phyloP scores from a whole-genome alignment of 2,888 invertebrate species.

The Phragmatobia fuliginosa region DNA sequence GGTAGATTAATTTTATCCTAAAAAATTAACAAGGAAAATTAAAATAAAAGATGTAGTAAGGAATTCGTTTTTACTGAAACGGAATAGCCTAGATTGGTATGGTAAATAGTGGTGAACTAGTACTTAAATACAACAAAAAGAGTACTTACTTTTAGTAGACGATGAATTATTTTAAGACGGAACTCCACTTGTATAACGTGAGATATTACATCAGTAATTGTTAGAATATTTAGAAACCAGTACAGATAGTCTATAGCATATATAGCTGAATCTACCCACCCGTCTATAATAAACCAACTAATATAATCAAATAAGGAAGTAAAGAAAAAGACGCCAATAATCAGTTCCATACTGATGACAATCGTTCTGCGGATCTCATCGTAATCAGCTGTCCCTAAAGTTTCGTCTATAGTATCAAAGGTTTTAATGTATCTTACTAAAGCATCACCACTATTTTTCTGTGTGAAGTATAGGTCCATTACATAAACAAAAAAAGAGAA shows the following conservation, averaged over 20 bases:
- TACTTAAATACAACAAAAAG: too few relatives aligned
- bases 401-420: slow-evolving; percentile 45
- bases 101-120: too few relatives aligned
- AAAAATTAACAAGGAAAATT: too few relatives aligned
- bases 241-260: slow-evolving; percentile 44
- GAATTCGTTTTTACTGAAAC: too few relatives aligned
- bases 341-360: slow-evolving; percentile 12
- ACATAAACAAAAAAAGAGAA: slow-evolving; percentile 41
- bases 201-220: slow-evolving; percentile 33
- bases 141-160: too few relatives aligned
- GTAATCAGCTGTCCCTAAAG: slow-evolving; percentile 39
- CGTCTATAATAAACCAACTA: slow-evolving; percentile 24
- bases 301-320: slow-evolving; percentile 31
- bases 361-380: slow-evolving; percentile 36
- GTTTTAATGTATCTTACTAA: slow-evolving; percentile 39
- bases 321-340: slow-evolving; percentile 7
- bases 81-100: too few relatives aligned
- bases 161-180: too few relatives aligned
- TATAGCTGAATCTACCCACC: slow-evolving; percentile 27
- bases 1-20: too few relatives aligned
- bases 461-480: slow-evolving; percentile 41
- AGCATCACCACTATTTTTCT: slow-evolving; percentile 32
- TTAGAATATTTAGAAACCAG: slow-evolving; percentile 20
- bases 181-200: too few relatives aligned
- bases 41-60: too few relatives aligned